Percentiles rank a stretch among this genome's conserved stretches.
phyloP scores from a whole-genome alignment of 2,113 vertebrate genomes.

The Lophura nycthemera region DNA sequence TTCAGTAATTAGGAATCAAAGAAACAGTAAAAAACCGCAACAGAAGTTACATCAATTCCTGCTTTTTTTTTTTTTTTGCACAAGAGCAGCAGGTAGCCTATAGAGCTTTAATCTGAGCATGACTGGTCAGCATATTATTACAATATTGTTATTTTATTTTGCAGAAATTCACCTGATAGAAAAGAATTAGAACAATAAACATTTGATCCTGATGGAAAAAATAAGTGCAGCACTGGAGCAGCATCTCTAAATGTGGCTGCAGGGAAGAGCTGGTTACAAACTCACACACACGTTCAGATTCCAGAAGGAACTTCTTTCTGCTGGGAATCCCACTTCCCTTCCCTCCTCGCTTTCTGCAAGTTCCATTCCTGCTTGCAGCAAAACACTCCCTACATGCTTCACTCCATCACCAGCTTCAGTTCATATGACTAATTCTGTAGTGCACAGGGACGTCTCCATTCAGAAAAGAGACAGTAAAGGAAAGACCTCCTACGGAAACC shows the following conservation, averaged over 20 bases:
- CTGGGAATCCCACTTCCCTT: not conserved
- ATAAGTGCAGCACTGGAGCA: fast-evolving
- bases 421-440: not conserved
- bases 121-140: no score
- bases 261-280: not conserved
- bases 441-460: not conserved
- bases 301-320: fast-evolving
- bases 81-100: not conserved
- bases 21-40: not conserved
- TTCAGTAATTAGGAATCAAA: not conserved
- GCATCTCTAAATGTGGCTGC: fast-evolving
- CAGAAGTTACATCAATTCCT: not conserved
- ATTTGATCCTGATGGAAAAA: not conserved
- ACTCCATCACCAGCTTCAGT: not conserved
- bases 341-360: not conserved
- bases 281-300: fast-evolving
- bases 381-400: not conserved
- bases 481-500: not conserved
- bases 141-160: not conserved
- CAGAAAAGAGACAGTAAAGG: not conserved
- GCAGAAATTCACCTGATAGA: not conserved
- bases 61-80: not conserved
- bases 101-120: not conserved
- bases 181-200: not conserved
- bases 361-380: not conserved